Percentiles rank a stretch among this genome's conserved stretches.
Evolutionary conservation across 2,888 invertebrate species (phyloP).

Genomic region (Oithona nana): DNA sequence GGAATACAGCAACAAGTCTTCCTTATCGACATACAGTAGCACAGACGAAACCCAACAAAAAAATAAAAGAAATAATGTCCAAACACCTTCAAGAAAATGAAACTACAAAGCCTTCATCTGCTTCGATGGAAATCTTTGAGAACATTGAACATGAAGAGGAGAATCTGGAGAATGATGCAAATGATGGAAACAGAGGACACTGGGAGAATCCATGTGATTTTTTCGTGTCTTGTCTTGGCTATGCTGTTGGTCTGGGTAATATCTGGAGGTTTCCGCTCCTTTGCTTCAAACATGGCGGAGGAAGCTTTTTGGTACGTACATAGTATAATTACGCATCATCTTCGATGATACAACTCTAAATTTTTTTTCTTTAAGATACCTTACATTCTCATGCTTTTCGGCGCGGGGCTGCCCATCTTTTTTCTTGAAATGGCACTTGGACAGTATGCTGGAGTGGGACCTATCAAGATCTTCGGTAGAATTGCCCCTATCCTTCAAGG

Average conservation of each 20-base stretch:
- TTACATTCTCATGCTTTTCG: slow-evolving; percentile 9
- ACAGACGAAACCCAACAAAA: too few relatives aligned
- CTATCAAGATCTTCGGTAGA: slow-evolving; percentile 9
- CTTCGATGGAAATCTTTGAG: too few relatives aligned
- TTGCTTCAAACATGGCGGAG: slow-evolving; percentile 16
- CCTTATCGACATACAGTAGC: too few relatives aligned
- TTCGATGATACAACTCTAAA: background rate
- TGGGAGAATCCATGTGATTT: slow-evolving; percentile 15
- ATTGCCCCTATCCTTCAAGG: slow-evolving; percentile 6
- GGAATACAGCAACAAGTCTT: background rate
- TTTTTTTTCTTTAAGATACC: slow-evolving; percentile 6
- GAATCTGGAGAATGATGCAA: too few relatives aligned
- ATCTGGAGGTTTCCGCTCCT: slow-evolving; percentile 16
- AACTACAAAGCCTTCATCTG: too few relatives aligned
- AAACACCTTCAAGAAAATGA: too few relatives aligned
- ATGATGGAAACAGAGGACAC: too few relatives aligned
- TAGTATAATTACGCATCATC: background rate
- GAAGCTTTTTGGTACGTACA: slow-evolving; percentile 5
- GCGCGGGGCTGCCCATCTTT: slow-evolving; percentile 14
- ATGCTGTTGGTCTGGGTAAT: slow-evolving; percentile 16
- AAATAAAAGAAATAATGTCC: too few relatives aligned
- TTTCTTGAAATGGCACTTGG: slow-evolving; percentile 14
- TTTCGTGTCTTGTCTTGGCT: slow-evolving; percentile 14
- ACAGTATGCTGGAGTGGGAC: slow-evolving; percentile 14
- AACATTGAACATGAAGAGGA: too few relatives aligned